These are phyloP conservation scores for Tetheella fluctuosa DNA, from an alignment of 2,888 invertebrate species.

Conservation along the genomic window DNA sequence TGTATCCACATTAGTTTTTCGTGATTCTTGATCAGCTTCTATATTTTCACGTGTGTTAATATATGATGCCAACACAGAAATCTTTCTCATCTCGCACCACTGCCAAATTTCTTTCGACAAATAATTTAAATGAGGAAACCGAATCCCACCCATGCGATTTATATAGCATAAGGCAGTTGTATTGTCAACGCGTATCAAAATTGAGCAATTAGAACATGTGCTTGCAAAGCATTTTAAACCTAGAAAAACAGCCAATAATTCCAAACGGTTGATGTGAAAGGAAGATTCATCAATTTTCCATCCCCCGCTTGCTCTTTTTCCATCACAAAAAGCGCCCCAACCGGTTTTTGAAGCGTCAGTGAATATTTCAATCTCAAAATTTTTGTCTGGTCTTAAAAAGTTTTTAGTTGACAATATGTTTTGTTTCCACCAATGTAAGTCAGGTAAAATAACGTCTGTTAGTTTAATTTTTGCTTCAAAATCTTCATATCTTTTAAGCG, in stretches of 20 bases:
- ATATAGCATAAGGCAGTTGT: constrained; percentile 13
- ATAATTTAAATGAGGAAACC: constrained; percentile 17
- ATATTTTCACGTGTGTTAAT: constrained; percentile 16
- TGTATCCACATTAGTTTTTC: constrained; percentile 19
- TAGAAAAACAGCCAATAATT: constrained; percentile 11
- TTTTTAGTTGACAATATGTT: no score
- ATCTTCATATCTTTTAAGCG: no score
- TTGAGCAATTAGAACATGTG: background rate
- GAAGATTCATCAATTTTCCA: constrained; percentile 15
- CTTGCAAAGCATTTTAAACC: constrained; percentile 7
- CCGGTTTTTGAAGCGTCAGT: constrained; percentile 23
- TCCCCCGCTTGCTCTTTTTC: constrained; percentile 13
- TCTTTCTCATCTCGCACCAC: constrained; percentile 19
- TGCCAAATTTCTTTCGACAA: constrained; percentile 19
- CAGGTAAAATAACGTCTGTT: no score
- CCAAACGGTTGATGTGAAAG: constrained; percentile 21
- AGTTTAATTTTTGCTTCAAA: no score
- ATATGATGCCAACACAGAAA: constrained; percentile 20
- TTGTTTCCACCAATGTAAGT: no score
- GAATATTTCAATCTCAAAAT: constrained; percentile 21
- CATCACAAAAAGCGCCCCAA: constrained; percentile 25
- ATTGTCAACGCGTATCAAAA: constrained; percentile 9
- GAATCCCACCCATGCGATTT: constrained; percentile 16
- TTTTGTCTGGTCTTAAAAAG: no score
- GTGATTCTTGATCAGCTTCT: constrained; percentile 21